Evolutionary conservation across 2,888 invertebrate genomes (phyloP).

Genomic region (Cryptocephalus moraei): DNA sequence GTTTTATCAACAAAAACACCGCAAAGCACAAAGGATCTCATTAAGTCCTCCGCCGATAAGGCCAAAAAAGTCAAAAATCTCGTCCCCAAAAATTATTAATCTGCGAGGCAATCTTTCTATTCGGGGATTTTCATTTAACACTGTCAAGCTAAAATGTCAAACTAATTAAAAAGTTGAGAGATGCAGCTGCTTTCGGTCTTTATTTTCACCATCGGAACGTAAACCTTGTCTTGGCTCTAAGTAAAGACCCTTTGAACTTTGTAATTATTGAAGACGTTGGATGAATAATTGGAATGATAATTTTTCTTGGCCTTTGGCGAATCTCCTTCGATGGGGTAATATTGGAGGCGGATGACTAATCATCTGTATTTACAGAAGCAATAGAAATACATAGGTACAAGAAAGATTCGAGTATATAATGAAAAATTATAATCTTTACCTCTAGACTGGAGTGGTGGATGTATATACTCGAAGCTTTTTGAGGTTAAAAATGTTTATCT

Average conservation of each 20-base stretch:
- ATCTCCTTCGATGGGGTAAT: too few relatives aligned
- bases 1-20: background rate
- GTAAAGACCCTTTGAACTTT: background rate
- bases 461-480: too few relatives aligned
- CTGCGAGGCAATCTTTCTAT: slow-evolving; percentile 9
- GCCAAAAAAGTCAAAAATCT: slow-evolving; percentile 9
- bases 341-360: too few relatives aligned
- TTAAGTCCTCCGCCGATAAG: slow-evolving; percentile 9
- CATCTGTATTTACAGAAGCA: too few relatives aligned
- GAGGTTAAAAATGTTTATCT: too few relatives aligned
- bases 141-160: slow-evolving; percentile 3
- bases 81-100: slow-evolving; percentile 9
- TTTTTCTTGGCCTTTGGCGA: background rate
- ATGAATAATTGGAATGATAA: background rate
- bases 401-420: too few relatives aligned
- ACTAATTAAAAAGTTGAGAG: slow-evolving; percentile 4
- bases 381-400: too few relatives aligned
- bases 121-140: slow-evolving; percentile 12
- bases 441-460: too few relatives aligned
- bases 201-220: background rate
- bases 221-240: background rate
- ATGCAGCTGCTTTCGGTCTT: slow-evolving; percentile 2
- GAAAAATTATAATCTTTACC: too few relatives aligned
- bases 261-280: background rate
- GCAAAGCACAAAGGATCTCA: slow-evolving; percentile 12